Evolutionary conservation across 2,113 vertebrate species (phyloP), one percentile per base, ranked within the genome.

Genomic region (Proterorhinus semilunaris): DNA sequence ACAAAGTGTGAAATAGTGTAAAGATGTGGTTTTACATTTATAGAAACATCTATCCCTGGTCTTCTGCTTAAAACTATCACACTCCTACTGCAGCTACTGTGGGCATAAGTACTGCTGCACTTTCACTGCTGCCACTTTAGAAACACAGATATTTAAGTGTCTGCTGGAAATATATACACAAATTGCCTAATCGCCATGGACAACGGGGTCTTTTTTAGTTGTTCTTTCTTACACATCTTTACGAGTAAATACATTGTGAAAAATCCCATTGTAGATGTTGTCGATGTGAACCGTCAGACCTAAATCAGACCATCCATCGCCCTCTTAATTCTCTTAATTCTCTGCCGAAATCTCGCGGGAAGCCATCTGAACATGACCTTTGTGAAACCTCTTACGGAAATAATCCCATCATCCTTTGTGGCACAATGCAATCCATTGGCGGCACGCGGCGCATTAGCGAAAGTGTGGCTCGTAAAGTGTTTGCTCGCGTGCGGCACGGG

Each of bases 301-400:
- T 43, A n/a, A 61, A 44, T 67, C 11, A 58, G 55, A 44, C n/a
- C 66, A 69, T 76, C 68, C 59, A 53, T 76, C 79, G 74, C 16
- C 49, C 45, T 48, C 55, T 8, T 4, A 47, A 64, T 57, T 65
- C 21, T 67, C 49, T 10, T 8, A 65, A n/a, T n/a, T n/a, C n/a
- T 17, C n/a, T 66, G 61, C 70, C 48, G 59, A 71, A 67, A 62
- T 78, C 84, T 69, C 65, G 27, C 46, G 72, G 78, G 65, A 82
- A 71, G 54, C 63, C 76, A 69, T 80, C 75, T 76, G 49, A 80
- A 36, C 68, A 2, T 79, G 82, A 84, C 80, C 75, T 84, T 86
- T 88, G 6, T 15, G 59, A 66, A 81, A 70, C 70, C 68, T 69
- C 27, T 44, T 62, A 50, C 62, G 6, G 67, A 81, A 83, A 81